Evolutionary conservation across 2,797 vertebrate species (phyloP).

Genomic region (Lepidocolaptes lacrymiger): DNA sequence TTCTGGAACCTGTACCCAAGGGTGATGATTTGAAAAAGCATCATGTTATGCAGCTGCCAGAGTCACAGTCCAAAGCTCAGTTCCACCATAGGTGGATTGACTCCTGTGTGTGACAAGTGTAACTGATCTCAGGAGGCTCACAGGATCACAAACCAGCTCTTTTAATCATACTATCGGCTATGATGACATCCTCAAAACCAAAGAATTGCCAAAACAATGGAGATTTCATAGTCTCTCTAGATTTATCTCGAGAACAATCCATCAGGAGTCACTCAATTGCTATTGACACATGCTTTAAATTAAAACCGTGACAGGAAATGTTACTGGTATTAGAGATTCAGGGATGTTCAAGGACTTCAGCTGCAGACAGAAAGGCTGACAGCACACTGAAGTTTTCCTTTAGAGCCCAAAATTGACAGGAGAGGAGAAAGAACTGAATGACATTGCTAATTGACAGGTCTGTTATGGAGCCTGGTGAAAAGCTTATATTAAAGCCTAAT

Average conservation of each 20-base stretch:
- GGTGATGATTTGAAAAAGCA: not conserved
- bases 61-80: not conserved
- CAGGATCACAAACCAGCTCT: not conserved
- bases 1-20: not conserved
- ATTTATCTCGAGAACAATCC: not conserved
- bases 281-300: not conserved
- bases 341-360: not conserved
- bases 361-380: not conserved
- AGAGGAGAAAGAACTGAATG: not conserved
- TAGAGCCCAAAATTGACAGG: not conserved
- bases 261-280: not conserved
- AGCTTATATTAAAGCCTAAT: not conserved
- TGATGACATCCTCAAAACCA: not conserved
- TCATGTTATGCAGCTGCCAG: not conserved
- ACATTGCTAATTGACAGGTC: not conserved
- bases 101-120: not conserved
- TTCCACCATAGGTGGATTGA: not conserved
- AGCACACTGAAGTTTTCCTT: not conserved
- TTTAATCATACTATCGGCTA: not conserved
- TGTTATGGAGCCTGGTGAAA: not conserved
- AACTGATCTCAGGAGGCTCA: not conserved
- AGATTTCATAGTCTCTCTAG: not conserved
- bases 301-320: not conserved
- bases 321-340: not conserved
- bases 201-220: not conserved